These are phyloP conservation scores for Lophius piscatorius DNA, from an alignment of 2,113 vertebrate species.

Conservation along the genomic window DNA sequence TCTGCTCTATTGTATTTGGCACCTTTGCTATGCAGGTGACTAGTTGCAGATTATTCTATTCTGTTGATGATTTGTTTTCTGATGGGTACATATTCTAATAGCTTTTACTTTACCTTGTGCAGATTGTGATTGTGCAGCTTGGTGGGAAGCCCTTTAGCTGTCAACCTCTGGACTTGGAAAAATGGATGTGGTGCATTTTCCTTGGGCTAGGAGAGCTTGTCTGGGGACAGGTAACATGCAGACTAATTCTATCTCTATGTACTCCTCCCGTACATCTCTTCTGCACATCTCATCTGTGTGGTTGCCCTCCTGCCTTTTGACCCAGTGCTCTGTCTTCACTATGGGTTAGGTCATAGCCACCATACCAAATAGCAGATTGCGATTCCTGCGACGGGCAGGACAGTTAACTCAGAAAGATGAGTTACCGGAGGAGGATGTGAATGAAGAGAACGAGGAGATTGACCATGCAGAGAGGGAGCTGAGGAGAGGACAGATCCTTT, in stretches of 20 bases:
- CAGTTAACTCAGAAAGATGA: constrained; percentile 93
- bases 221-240: constrained; percentile 93
- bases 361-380: constrained; percentile 93
- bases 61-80: not conserved
- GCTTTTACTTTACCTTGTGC: constrained; percentile 8
- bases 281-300: constrained; percentile 3
- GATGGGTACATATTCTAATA: not conserved
- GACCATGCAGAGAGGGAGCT: constrained; percentile 97
- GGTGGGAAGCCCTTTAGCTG: constrained; percentile 99
- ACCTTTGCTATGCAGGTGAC: constrained; percentile 93
- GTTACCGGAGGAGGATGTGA: constrained; percentile 90
- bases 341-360: constrained; percentile 88
- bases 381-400: constrained; percentile 94
- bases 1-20: constrained; percentile 95
- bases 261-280: not conserved
- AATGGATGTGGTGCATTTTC: constrained; percentile 99
- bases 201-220: constrained; percentile 95
- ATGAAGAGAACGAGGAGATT: constrained; percentile 97
- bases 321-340: constrained; percentile 30
- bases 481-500: constrained; percentile 96
- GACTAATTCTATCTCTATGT: constrained; percentile 11
- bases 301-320: not conserved
- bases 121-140: constrained; percentile 98
- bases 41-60: not conserved
- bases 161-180: constrained; percentile 91